Evolutionary conservation across 1,140 invertebrate species (phyloP).

Genomic region (Drosophila teissieri): DNA sequence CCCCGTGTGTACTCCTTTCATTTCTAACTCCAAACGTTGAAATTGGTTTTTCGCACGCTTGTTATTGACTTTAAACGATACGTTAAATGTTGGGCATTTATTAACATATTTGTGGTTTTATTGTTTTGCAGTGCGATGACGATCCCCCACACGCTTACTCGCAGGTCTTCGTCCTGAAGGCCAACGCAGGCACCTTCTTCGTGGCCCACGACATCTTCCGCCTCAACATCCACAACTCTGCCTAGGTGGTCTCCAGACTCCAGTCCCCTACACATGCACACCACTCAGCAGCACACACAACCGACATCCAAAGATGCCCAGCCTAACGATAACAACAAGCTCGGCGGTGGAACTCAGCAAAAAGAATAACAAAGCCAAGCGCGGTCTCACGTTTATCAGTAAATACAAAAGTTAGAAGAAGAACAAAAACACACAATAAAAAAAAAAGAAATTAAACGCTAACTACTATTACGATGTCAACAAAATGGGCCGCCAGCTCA

Average conservation of each 20-base stretch:
- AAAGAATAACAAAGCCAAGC: conserved; percentile 16
- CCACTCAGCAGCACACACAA: conserved; percentile 10
- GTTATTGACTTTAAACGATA: conserved; percentile 11
- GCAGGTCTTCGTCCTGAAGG: conserved; percentile 95
- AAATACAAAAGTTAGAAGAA: conserved; percentile 6
- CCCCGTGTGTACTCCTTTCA: conserved; percentile 2
- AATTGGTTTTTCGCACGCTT: conserved; percentile 36
- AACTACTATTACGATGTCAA: conserved; percentile 62
- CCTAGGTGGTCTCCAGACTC: conserved; percentile 82
- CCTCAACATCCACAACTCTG: conserved; percentile 93
- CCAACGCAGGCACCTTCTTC: conserved; percentile 92
- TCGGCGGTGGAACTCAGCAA: neutral
- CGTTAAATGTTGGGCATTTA: no score
- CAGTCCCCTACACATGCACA: conserved; percentile 5
- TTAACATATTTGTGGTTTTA: conserved; percentile 15
- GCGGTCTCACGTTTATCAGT: conserved; percentile 59
- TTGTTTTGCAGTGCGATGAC: conserved; percentile 92
- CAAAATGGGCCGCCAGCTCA: conserved; percentile 40
- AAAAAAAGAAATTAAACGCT: conserved; percentile 45
- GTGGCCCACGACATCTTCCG: conserved; percentile 97
- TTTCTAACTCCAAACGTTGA: neutral
- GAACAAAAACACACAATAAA: conserved; percentile 24
- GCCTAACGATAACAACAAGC: conserved; percentile 4
- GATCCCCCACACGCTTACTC: conserved; percentile 96
- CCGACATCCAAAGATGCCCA: conserved; percentile 55